phyloP scores from a whole-genome alignment of 2,113 vertebrate species.

The Lanius ludovicianus region DNA sequence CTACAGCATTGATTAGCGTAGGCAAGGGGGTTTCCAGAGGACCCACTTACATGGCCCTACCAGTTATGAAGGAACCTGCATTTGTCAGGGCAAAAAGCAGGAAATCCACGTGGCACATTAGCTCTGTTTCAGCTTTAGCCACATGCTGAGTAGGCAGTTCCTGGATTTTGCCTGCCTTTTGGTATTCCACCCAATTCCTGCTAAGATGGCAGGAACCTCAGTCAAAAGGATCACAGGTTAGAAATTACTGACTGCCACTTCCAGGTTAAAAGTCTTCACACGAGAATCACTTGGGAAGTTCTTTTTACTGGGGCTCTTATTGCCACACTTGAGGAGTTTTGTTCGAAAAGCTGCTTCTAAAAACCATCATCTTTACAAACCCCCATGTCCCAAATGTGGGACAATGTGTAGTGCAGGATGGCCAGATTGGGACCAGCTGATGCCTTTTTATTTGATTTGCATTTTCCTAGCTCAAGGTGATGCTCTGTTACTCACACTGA shows the following conservation, averaged over 20 bases:
- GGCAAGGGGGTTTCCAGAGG: neutral
- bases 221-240: neutral
- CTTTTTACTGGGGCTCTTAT: neutral
- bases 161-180: neutral
- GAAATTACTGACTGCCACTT: neutral
- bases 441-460: conserved; percentile 63
- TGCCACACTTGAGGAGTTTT: neutral
- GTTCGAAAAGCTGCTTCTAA: neutral
- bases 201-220: neutral
- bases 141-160: fast-evolving
- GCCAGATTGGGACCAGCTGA: conserved; percentile 56
- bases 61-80: neutral
- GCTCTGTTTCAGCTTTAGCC: neutral
- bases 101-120: fast-evolving
- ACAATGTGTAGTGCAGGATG: neutral
- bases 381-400: neutral
- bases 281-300: neutral
- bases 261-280: neutral
- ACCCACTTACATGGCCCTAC: fast-evolving
- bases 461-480: conserved; percentile 64
- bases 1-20: fast-evolving
- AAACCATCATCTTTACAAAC: neutral
- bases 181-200: neutral
- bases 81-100: neutral
- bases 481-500: conserved; percentile 16